Percentiles rank a stretch among this genome's conserved stretches.
Evolutionary conservation across 2,888 invertebrate species (phyloP).

Genomic region (Poecilobothrus nobilitatus): DNA sequence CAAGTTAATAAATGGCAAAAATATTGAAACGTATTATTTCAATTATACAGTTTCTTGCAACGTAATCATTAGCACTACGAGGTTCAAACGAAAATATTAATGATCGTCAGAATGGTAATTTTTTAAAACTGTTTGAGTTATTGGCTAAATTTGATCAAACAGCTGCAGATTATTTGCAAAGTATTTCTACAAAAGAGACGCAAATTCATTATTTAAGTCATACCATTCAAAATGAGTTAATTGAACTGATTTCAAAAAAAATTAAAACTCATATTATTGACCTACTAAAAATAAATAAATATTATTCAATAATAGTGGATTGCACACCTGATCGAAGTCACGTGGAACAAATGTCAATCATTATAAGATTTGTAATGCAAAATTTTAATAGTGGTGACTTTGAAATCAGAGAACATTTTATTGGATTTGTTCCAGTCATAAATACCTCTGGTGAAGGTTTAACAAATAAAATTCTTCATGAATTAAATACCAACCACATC

Average conservation of each 20-base stretch:
- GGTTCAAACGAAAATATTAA: no score
- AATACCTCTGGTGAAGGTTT: slow-evolving; percentile 8
- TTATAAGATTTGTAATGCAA: background rate
- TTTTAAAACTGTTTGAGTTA: no score
- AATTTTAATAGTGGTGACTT: background rate
- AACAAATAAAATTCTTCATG: slow-evolving; percentile 10
- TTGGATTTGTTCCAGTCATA: slow-evolving; percentile 2
- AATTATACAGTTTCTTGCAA: no score
- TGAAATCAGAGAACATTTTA: slow-evolving; percentile 10
- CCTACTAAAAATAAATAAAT: slow-evolving; percentile 5
- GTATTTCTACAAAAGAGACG: slow-evolving; percentile 9
- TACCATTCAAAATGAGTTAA: slow-evolving; percentile 9
- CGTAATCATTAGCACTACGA: no score
- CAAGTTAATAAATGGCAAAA: no score
- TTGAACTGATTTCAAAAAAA: slow-evolving; percentile 2
- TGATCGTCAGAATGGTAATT: no score
- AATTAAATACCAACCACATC: slow-evolving; percentile 11
- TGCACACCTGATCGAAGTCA: slow-evolving; percentile 9
- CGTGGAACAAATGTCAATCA: slow-evolving; percentile 10
- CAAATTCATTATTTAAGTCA: slow-evolving; percentile 2
- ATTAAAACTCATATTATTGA: slow-evolving; percentile 10
- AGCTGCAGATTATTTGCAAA: slow-evolving; percentile 6
- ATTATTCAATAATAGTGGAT: slow-evolving; percentile 10
- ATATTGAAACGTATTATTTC: no score
- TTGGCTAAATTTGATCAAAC: slow-evolving; percentile 5